phyloP scores from a whole-genome alignment of 2,113 vertebrate genomes.

The Labeo rohita region DNA sequence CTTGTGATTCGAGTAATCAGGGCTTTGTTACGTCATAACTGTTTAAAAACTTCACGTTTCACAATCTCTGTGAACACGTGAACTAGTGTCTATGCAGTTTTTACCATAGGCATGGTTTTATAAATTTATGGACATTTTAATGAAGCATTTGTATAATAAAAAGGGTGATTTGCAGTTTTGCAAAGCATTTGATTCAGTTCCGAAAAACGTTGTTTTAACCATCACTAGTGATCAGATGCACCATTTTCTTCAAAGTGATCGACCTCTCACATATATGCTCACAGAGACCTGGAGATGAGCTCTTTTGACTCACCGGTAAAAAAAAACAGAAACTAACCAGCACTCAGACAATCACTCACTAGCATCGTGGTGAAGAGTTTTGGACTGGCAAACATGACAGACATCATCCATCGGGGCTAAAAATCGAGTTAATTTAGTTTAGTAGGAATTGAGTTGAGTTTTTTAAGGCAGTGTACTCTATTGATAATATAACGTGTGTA shows the following conservation, averaged over 20 bases:
- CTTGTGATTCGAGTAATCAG: background rate
- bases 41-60: background rate
- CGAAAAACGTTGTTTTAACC: no score
- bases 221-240: no score
- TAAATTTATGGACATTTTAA: background rate
- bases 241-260: no score
- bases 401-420: background rate
- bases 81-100: background rate
- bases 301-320: background rate
- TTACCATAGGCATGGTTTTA: background rate
- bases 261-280: no score
- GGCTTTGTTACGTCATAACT: background rate
- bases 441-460: background rate
- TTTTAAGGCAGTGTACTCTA: background rate
- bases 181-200: no score
- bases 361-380: background rate
- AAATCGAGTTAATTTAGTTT: background rate
- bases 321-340: background rate
- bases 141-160: background rate
- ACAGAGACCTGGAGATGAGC: background rate
- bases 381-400: background rate
- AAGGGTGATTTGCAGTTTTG: background rate
- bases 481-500: background rate
- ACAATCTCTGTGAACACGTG: background rate
- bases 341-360: background rate